phyloP scores from a whole-genome alignment of 2,113 vertebrate genomes.

The Lagenorhynchus albirostris region DNA sequence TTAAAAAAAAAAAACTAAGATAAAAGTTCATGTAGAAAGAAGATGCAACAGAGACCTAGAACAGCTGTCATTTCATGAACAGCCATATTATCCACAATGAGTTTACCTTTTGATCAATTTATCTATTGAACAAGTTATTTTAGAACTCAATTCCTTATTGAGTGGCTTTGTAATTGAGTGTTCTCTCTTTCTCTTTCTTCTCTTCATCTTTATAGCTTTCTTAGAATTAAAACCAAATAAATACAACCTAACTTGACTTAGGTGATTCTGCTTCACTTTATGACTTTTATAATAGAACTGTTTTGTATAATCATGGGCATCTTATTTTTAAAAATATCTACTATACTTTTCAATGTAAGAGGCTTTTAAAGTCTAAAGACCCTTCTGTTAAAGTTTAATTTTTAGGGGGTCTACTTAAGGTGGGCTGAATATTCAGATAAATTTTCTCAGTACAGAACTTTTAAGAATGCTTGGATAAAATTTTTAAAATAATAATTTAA shows the following conservation, averaged over 20 bases:
- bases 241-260: neutral
- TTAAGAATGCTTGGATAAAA: neutral
- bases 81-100: neutral
- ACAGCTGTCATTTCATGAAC: neutral
- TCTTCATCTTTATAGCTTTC: neutral
- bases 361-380: neutral
- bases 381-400: neutral
- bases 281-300: neutral
- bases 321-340: neutral
- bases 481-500: neutral
- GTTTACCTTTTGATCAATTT: neutral
- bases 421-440: neutral
- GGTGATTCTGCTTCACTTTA: slow-evolving; percentile 9
- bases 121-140: neutral
- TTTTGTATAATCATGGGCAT: neutral
- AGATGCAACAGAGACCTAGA: slow-evolving; percentile 9
- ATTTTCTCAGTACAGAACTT: neutral
- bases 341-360: neutral
- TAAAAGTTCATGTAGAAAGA: neutral
- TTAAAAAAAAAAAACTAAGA: neutral
- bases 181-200: neutral
- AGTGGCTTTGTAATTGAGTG: neutral
- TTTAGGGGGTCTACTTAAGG: neutral
- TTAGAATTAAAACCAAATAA: neutral
- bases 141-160: neutral